These are phyloP conservation scores for Notolepis coatsorum DNA, from an alignment of 2,797 vertebrate species.

Conservation along the genomic window DNA sequence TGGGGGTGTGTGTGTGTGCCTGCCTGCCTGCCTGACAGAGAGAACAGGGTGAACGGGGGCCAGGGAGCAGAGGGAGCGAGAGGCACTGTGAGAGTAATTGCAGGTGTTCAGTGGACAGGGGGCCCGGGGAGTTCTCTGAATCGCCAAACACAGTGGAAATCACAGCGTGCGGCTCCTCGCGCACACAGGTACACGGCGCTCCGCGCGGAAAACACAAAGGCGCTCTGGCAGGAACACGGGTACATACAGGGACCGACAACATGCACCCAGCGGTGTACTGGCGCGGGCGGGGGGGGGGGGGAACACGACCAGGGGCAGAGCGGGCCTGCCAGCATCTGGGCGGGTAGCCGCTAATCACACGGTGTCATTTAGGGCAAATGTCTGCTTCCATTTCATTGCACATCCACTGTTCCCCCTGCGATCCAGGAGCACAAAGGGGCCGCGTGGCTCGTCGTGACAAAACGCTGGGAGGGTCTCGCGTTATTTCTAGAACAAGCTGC, in stretches of 20 bases:
- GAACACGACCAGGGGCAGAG: constrained; percentile 33
- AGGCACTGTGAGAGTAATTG: constrained; percentile 70
- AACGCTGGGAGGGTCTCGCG: constrained; percentile 9
- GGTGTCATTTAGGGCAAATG: constrained; percentile 69
- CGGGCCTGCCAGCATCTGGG: constrained; percentile 31
- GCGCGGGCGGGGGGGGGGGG: constrained; percentile 48
- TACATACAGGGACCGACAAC: constrained; percentile 35
- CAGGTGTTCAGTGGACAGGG: constrained; percentile 66
- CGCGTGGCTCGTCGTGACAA: constrained; percentile 39
- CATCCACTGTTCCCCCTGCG: constrained; percentile 49
- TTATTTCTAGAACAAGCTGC: constrained; percentile 47
- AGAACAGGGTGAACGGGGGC: constrained; percentile 14
- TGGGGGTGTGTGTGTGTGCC: constrained; percentile 44
- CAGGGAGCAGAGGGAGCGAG: constrained; percentile 20
- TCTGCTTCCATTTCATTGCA: constrained; percentile 65
- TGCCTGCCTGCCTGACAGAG: constrained; percentile 25
- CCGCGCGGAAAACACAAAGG: constrained; percentile 45
- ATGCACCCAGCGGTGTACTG: constrained; percentile 32
- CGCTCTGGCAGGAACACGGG: constrained; percentile 51
- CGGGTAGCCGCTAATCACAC: constrained; percentile 47
- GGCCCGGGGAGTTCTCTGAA: constrained; percentile 67
- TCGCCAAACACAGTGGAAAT: constrained; percentile 64
- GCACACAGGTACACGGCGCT: constrained; percentile 44
- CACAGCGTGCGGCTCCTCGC: constrained; percentile 47
- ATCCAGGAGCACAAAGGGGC: constrained; percentile 53